Base-by-base conservation (phyloP, 2,797 vertebrate species). In the Lacerta agilis region DNA sequence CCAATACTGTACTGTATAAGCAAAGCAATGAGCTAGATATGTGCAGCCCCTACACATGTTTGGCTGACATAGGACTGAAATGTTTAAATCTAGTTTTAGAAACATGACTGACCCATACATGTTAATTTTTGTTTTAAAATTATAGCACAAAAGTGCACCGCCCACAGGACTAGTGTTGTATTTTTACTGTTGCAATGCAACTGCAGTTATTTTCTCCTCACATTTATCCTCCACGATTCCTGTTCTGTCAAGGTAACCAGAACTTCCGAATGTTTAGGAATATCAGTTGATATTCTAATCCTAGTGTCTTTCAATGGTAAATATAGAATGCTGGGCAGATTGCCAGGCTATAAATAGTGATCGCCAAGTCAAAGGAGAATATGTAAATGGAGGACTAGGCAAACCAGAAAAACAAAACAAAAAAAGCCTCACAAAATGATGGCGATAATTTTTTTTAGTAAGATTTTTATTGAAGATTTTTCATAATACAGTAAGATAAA, bases 261-360 rank as follows among this genome's bases (percentile, higher is more conserved):
- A 73, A 43, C 38, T 41, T 82, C 7, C 38, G 4, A 69, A 71
- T 67, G n/a, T 86, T 79, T 79, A 41, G 38, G 66, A 86, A 86
- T 79, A 86, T 25, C 25, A 55, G 25, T 76, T 66, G 82, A 45
- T 38, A 73, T 73, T 82, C 55, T 66, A 41, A 66, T 38, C 10
- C 38, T 66, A 36, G 55, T 76, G 38, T 82, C 11, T 18, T 81
- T 10, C 55, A 25, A 4, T 36, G 58, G 18, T 87, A 87, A 41
- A 76, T 82, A 20, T 76, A 76, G 71, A 87, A 72, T 66, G 4
- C 71, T 75, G 77, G 79, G 86, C 86, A 87, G 20, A 66, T 82
- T 87, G 86, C 79, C 79, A 87, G 20, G 55, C 79, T 49, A 73
- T 82, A 87, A 87, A 87, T 66, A 87, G 36, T 38, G 71, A 64